Evolutionary conservation across 1,140 invertebrate genomes (phyloP).

Genomic region (Trichomalopsis sarcophagae): DNA sequence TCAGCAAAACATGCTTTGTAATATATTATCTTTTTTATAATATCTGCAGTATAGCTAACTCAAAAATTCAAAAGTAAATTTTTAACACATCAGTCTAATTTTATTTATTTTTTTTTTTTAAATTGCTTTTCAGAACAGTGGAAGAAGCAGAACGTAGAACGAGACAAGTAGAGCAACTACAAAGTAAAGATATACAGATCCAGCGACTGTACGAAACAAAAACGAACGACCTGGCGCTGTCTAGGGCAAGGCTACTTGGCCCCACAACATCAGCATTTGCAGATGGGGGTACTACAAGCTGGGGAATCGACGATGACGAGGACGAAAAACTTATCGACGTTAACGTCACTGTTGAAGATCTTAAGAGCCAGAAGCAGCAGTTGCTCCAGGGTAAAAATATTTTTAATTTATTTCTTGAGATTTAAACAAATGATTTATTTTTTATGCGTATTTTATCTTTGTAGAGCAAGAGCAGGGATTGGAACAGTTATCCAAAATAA

Average conservation of each 20-base stretch:
- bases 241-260: slow-evolving; percentile 61
- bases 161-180: slow-evolving; percentile 77
- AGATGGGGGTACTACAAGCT: slow-evolving; percentile 72
- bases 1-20: no score
- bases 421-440: slow-evolving; percentile 30
- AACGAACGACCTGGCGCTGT: slow-evolving; percentile 58
- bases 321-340: slow-evolving; percentile 63
- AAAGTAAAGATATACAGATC: slow-evolving; percentile 77
- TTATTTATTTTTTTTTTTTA: background rate
- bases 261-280: slow-evolving; percentile 67
- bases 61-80: no score
- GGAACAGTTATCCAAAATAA: slow-evolving; percentile 84
- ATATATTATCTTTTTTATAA: no score
- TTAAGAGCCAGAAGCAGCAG: slow-evolving; percentile 64
- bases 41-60: no score
- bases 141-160: slow-evolving; percentile 79
- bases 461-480: slow-evolving; percentile 86
- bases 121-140: slow-evolving; percentile 71
- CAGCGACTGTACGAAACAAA: slow-evolving; percentile 75
- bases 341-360: slow-evolving; percentile 57
- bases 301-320: slow-evolving; percentile 69
- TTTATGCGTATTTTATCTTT: slow-evolving; percentile 57
- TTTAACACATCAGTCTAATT: no score
- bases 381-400: slow-evolving; percentile 62
- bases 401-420: background rate